Evolutionary conservation across 2,797 vertebrate genomes (phyloP), one percentile per base, ranked within the genome.

Genomic region (Rallus crepitans): DNA sequence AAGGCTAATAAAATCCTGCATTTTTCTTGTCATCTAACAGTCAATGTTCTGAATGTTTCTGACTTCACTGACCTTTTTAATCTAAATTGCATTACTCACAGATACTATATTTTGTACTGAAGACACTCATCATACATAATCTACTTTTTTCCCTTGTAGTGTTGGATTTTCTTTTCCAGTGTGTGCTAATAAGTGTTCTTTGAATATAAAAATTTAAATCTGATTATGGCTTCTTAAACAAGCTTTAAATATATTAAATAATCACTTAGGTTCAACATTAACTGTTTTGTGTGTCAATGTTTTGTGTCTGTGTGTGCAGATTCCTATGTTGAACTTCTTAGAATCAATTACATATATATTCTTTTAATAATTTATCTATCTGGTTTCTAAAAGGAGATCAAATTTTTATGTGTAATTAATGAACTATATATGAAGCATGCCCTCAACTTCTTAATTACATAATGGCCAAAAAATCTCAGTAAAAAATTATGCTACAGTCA

Each of bases 181-280:
- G 15, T 30, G 23, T 61, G n/a, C 12, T 78, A 73, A 28, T 57
- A 92, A 79, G 11, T 45, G 28, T 79, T 84, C 48, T 48, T 70
- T 75, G 19, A 30, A 70, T 65, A 89, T 55, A 89, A 77, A 95
- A 77, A 87, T 4, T 17, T 45, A 87, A 87, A 73, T 61, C 66
- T 87, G 52, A 85, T 85, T 80, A 92, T 69, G 21, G 21, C 4
- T 89, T 92, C 60, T 92, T 93, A 82, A 93, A 73, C 9, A 79
- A 89, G 52, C 11, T 71, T 75, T 64, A 80, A 80, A 18, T 56
- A 55, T 53, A 80, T 77, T 69, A 84, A 91, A 82, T 70, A 60
- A 90, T 59, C 28, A 68, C n/a, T 79, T 73, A 59, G 8, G 28
- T 50, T 78, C 84, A 78, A 76, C 42, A 20, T 79, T 27, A 82